Evolutionary conservation across 2,888 invertebrate genomes (phyloP), one percentile per base, ranked within the genome.

Genomic region (Quadroppia sp.): DNA sequence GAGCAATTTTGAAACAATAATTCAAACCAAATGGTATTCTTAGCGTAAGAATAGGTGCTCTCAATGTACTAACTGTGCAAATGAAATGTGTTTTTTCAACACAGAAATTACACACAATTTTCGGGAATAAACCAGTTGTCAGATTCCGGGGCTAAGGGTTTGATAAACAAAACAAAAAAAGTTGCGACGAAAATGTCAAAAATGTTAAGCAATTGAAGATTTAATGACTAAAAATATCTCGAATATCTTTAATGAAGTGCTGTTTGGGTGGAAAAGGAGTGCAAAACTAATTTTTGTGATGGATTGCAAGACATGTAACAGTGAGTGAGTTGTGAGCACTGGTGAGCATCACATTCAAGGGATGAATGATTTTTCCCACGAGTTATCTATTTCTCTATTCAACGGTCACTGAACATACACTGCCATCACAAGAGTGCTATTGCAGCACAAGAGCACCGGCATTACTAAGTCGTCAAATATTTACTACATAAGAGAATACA

Each of bases 301-400:
- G 40, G 32, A 67, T 67, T 15, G 40, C 67, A 40, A 32, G 13
- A n/a, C 67, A 42, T 36, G 32, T 1, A 53, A 25, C 23, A 9
- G 7, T 61, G 61, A 32, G 32, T 61, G 61, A 59, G 59, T 59
- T 32, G 61, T 61, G 61, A 61, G 61, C 61, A 67, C 32, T 67
- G 36, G 67, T 67, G 67, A 67, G 36, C 67, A 67, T 40, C 67
- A 40, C 67, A 67, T 67, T 67, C 40, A 67, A 67, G 32, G 71
- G 71, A 71, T 71, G 42, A 71, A 71, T 71, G 71, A 48, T 53
- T 71, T 70, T 71, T 71, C 71, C 71, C 71, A 71, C 71, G 71
- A 71, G 50, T 71, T 71, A 61, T 67, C 67, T 67, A 36, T 67
- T 40, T 67, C 67, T 67, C 67, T 67, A 36, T 67, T 67, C 30